phyloP scores from a whole-genome alignment of 2,888 invertebrate genomes.

The Epirrhoe alternata region DNA sequence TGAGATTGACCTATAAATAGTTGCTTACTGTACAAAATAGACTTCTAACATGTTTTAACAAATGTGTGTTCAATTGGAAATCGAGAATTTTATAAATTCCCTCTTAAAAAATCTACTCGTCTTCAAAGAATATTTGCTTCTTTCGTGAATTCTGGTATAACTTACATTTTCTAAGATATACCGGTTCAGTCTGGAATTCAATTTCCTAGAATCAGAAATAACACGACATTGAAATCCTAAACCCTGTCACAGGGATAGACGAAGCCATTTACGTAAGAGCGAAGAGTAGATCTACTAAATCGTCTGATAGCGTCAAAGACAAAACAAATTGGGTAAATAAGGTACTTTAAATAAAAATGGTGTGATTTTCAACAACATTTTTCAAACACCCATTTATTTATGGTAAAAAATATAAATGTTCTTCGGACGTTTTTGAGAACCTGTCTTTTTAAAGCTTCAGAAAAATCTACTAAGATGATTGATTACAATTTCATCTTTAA shows the following conservation, averaged over 20 bases:
- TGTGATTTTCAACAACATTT: not conserved
- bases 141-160: not conserved
- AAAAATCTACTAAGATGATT: no score
- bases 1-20: no score
- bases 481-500: no score
- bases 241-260: conserved; percentile 13
- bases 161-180: conserved; percentile 12
- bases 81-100: not conserved
- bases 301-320: not conserved
- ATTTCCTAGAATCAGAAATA: conserved; percentile 25
- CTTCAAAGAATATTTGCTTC: not conserved
- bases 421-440: no score
- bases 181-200: conserved; percentile 16
- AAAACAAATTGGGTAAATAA: not conserved
- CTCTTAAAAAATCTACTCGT: not conserved
- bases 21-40: no score
- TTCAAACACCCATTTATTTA: no score
- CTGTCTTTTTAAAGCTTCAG: no score
- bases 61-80: no score
- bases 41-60: no score
- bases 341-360: not conserved
- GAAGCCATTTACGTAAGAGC: conserved; percentile 7
- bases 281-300: conserved; percentile 1
- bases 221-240: conserved; percentile 23
- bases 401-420: no score